Evolutionary conservation across 2,113 vertebrate species (phyloP).

Genomic region (Antigone vipio): DNA sequence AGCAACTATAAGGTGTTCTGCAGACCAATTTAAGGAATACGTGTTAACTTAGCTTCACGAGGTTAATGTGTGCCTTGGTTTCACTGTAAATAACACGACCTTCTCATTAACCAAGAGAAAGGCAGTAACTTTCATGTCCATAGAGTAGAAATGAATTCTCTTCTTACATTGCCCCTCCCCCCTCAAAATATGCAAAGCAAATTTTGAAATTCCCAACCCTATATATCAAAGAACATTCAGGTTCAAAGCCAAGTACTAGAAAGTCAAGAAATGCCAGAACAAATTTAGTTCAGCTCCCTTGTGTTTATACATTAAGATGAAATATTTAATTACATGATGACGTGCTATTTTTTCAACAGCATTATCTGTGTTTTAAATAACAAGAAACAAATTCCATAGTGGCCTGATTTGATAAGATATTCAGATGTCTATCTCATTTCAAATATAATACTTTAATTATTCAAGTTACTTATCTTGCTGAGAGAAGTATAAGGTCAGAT

Average conservation of each 20-base stretch:
- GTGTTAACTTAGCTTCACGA: not conserved
- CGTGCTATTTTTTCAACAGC: not conserved
- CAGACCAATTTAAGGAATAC: not conserved
- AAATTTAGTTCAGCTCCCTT: not conserved
- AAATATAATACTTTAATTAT: not conserved
- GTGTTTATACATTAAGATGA: not conserved
- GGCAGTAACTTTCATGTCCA: not conserved
- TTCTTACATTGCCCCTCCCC: not conserved
- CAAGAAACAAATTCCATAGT: not conserved
- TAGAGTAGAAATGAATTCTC: not conserved
- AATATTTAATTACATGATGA: not conserved
- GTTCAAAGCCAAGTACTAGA: slow-evolving; percentile 21
- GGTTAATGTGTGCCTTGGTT: not conserved
- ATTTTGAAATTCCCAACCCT: not conserved
- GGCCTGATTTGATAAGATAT: not conserved
- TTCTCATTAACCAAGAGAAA: not conserved
- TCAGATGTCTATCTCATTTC: not conserved
- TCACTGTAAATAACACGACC: not conserved
- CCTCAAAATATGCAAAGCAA: not conserved
- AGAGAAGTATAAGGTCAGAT: not conserved
- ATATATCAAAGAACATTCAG: slow-evolving; percentile 11
- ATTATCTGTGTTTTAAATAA: not conserved
- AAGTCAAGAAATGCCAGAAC: slow-evolving; percentile 7
- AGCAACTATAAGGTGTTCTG: not conserved
- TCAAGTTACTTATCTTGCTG: not conserved